Evolutionary conservation across 2,113 vertebrate species (phyloP), one percentile per base, ranked within the genome.

Genomic region (Xiphophorus maculatus): DNA sequence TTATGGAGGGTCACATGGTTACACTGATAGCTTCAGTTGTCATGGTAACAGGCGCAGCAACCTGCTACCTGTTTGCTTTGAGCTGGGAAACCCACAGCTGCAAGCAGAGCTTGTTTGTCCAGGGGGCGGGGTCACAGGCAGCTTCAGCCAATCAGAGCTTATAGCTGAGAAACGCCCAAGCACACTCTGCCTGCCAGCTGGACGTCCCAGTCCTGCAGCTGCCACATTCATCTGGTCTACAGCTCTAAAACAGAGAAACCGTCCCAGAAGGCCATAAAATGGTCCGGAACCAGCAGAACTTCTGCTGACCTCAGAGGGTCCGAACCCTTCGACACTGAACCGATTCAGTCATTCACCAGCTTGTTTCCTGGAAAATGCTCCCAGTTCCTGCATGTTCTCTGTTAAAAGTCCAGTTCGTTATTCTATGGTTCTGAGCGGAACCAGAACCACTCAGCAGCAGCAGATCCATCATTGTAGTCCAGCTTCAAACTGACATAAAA

Each of bases 191-290:
- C 22, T 19, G 51, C 51, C 51, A 11, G 51, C 25, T 25, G 37
- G 17, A 5, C 2, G 14, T 29, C 25, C 27, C 27, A 63, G 61
- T 30, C 40, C 29, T 32, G 71, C 58, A 28, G 35, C 42, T 15
- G 69, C n/a, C 28, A 44, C 35, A 42, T 37, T 42, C 60, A 61
- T 30, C 70, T 72, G 70, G 60, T 63, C 70, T 42, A 29, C 58
- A 72, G 60, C 35, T 60, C 70, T 35, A 15, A 70, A 9, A 7
- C 22, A 42, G 33, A 25, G 32, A 5, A 40, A 62, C 4, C 1
- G 15, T 58, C 7, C 22, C 51, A 58, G 25, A 58, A 58, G 51
- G 51, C 22, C 51, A 58, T 58, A n/a, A 58, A 58, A 58, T 25
- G 5, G 37, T 13, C 33, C 6, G 2, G 15, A 9, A 3, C 19